Conservation (phyloP, 2,888 invertebrate genomes). For the Hirtodrosophila confusa region DNA sequence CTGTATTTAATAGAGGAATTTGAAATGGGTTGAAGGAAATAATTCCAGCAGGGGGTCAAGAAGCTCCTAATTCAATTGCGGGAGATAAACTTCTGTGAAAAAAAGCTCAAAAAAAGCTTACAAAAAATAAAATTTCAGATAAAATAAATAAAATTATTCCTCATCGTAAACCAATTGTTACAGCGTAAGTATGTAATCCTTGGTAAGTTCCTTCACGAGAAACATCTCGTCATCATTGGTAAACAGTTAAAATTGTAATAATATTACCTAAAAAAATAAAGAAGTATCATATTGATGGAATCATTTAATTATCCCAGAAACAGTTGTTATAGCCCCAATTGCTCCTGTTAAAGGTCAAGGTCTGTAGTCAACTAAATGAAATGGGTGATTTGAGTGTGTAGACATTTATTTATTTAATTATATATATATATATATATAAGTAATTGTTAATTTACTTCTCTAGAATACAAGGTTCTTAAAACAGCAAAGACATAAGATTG, state of each 20-base stretch:
- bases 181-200: no score
- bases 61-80: conserved; percentile 86
- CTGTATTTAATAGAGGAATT: no score
- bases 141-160: no score
- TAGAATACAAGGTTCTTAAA: conserved; percentile 88
- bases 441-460: conserved; percentile 88
- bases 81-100: conserved; percentile 85
- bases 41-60: conserved; percentile 91
- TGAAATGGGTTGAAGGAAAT: no score
- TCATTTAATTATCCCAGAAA: conserved; percentile 87
- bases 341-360: conserved; percentile 88
- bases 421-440: conserved; percentile 61
- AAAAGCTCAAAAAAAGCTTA: no score
- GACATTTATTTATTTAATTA: no score
- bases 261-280: no score
- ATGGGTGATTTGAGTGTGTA: conserved; percentile 87
- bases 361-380: conserved; percentile 88
- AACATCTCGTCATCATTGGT: no score
- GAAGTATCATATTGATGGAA: conserved; percentile 86
- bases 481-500: conserved; percentile 87
- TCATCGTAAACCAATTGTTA: no score
- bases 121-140: no score
- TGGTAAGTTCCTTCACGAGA: no score
- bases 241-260: no score
- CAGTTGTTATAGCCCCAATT: conserved; percentile 86